Conservation (phyloP, 2,113 vertebrate species). For the Oriolus oriolus region DNA sequence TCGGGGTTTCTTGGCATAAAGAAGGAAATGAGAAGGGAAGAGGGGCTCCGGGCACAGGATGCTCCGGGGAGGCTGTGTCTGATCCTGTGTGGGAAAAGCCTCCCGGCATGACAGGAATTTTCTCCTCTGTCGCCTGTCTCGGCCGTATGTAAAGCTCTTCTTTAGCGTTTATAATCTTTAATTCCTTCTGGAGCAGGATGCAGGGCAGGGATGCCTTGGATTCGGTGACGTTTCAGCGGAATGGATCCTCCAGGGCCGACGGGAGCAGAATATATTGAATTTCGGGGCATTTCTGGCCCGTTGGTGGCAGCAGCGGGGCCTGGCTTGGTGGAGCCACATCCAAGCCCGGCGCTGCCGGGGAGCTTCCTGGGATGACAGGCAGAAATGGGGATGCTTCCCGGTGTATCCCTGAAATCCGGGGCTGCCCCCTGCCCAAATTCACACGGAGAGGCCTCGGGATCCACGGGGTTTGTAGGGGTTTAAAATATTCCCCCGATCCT, state of each 20-base stretch:
- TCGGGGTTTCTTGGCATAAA: background rate
- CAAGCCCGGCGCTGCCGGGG: background rate
- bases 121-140: background rate
- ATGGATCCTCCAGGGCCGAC: background rate
- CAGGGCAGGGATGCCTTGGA: background rate
- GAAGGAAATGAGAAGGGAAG: background rate
- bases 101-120: background rate
- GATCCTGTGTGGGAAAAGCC: slow-evolving; percentile 5
- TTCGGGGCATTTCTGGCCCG: background rate
- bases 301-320: background rate
- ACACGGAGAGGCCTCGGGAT: background rate
- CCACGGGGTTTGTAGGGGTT: accelerated
- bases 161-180: background rate
- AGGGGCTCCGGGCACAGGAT: background rate
- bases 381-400: slow-evolving; percentile 48
- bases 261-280: background rate
- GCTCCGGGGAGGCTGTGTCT: background rate
- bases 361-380: slow-evolving; percentile 62
- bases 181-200: background rate
- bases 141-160: background rate
- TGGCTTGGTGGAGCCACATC: background rate
- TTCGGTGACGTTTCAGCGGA: background rate
- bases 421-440: background rate
- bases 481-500: accelerated
- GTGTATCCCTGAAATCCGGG: background rate